These are phyloP conservation scores for Andrena fulva DNA, from an alignment of 2,888 invertebrate species.

Conservation along the genomic window DNA sequence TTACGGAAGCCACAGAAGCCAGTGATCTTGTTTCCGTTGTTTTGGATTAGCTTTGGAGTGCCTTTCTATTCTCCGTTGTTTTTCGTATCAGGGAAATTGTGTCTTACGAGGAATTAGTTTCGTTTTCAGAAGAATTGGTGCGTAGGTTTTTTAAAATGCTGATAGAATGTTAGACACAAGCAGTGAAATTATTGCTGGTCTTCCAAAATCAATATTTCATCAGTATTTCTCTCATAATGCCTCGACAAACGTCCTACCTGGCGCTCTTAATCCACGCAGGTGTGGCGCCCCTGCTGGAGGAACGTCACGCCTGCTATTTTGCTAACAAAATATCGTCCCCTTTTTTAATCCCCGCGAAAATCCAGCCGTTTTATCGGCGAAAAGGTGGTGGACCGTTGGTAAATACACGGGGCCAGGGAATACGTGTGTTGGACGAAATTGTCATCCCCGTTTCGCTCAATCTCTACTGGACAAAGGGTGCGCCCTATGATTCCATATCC, in stretches of 20 bases:
- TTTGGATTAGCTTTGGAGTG: background rate
- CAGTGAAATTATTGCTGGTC: slow-evolving; percentile 1
- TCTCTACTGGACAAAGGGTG: slow-evolving; percentile 74
- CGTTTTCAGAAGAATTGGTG: too few relatives aligned
- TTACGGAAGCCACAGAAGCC: too few relatives aligned
- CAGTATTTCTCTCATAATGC: slow-evolving; percentile 27
- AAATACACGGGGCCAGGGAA: slow-evolving; percentile 36
- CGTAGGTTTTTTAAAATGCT: background rate
- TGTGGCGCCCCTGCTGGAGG: slow-evolving; percentile 18
- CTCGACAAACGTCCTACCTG: slow-evolving; percentile 32
- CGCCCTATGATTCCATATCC: slow-evolving; percentile 17
- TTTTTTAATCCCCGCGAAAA: slow-evolving; percentile 41
- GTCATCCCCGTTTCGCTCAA: slow-evolving; percentile 65
- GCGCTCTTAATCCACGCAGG: slow-evolving; percentile 50
- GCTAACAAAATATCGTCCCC: slow-evolving; percentile 53
- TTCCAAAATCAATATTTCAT: slow-evolving; percentile 38
- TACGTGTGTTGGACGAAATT: slow-evolving; percentile 6
- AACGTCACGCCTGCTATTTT: slow-evolving; percentile 40
- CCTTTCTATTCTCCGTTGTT: background rate
- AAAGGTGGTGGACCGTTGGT: slow-evolving; percentile 22
- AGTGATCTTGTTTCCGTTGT: background rate
- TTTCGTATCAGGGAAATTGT: too few relatives aligned
- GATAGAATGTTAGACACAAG: slow-evolving; percentile 5
- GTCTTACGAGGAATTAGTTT: too few relatives aligned
- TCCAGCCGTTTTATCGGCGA: slow-evolving; percentile 18